Evolutionary conservation across 2,113 vertebrate species (phyloP).

Genomic region (Grus americana): DNA sequence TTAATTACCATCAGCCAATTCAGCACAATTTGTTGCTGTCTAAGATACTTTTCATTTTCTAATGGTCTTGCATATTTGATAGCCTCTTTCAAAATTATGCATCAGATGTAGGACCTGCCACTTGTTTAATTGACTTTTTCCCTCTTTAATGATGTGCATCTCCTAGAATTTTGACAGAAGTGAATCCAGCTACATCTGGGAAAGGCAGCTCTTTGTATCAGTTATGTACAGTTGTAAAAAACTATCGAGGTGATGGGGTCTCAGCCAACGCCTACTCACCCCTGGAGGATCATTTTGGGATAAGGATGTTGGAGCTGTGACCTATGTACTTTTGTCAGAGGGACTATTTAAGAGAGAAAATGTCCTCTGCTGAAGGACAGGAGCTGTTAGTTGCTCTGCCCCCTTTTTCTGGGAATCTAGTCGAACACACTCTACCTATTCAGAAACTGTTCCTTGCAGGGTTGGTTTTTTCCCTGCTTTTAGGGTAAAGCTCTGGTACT

Average conservation of each 20-base stretch:
- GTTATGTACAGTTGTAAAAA: neutral
- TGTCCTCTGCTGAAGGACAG: neutral
- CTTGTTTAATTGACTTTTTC: neutral
- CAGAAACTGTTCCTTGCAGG: neutral
- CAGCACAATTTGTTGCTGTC: slow-evolving; percentile 50
- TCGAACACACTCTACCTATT: neutral
- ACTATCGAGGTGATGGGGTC: neutral
- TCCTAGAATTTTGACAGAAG: neutral
- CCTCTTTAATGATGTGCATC: neutral
- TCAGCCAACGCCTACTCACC: neutral
- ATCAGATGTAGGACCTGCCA: neutral
- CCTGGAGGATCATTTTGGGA: neutral
- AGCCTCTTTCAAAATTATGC: neutral
- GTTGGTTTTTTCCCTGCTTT: neutral
- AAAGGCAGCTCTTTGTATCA: neutral
- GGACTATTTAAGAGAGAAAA: neutral
- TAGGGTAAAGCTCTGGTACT: neutral
- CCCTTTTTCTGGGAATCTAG: neutral
- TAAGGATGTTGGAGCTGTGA: neutral
- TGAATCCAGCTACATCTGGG: neutral
- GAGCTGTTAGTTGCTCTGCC: neutral
- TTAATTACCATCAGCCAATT: slow-evolving; percentile 38
- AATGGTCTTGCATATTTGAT: slow-evolving; percentile 23
- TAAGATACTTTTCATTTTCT: neutral
- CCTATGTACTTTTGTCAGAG: neutral